Conservation (phyloP, 2,797 vertebrate genomes). For the Acanthiza pusilla region DNA sequence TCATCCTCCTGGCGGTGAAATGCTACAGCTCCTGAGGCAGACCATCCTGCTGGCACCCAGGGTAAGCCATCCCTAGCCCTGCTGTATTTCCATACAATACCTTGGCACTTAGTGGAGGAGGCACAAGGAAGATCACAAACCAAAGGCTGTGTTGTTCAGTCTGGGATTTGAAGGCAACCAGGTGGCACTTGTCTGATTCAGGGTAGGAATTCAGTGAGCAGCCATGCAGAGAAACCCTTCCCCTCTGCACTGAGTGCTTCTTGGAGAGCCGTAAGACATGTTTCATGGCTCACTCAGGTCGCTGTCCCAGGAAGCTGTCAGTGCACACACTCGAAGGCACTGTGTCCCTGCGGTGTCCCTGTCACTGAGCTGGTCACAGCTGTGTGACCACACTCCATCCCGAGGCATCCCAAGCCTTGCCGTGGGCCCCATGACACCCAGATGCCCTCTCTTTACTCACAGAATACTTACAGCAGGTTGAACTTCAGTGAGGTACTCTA, state of each 20-base stretch:
- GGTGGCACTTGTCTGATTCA: background rate
- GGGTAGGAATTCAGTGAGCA: background rate
- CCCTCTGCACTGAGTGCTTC: background rate
- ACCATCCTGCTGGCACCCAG: accelerated
- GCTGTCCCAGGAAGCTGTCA: background rate
- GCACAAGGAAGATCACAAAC: background rate
- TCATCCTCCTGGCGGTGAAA: background rate
- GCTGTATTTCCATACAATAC: background rate
- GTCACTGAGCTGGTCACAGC: background rate
- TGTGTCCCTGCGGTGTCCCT: background rate
- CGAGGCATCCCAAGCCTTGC: accelerated
- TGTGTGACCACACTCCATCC: background rate
- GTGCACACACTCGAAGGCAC: background rate
- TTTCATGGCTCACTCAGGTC: background rate
- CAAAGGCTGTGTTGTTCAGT: background rate
- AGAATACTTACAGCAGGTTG: background rate
- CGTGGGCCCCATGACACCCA: background rate
- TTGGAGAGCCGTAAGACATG: background rate
- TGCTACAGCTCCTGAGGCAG: background rate
- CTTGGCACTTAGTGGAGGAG: background rate
- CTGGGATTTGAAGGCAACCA: background rate
- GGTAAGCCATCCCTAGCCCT: background rate
- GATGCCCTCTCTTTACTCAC: background rate
- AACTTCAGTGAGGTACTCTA: background rate
- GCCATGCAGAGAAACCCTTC: background rate